A percentile compares a stretch with the other conserved stretches of the same genome.
Evolutionary conservation across 2,797 vertebrate species (phyloP).

Genomic region (Paedocypris micromegethes): DNA sequence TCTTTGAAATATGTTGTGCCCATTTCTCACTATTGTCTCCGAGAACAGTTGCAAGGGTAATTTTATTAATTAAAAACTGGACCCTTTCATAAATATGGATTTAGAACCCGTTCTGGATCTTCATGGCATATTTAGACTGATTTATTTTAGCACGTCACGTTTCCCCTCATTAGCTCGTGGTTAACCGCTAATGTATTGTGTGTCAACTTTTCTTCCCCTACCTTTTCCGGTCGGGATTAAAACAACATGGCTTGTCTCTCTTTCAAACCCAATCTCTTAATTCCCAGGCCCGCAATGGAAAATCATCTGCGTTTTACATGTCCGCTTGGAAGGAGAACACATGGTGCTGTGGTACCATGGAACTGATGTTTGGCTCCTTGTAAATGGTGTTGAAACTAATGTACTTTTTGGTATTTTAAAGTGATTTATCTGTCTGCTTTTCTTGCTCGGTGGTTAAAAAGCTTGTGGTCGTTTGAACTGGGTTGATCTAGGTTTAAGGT

Average conservation of each 20-base stretch:
- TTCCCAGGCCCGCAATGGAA: conserved; percentile 61
- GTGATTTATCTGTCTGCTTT: conserved; percentile 46
- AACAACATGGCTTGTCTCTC: conserved; percentile 64
- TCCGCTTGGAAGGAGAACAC: conserved; percentile 57
- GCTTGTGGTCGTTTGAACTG: conserved; percentile 43
- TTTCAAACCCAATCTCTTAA: conserved; percentile 54
- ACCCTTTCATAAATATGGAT: no score
- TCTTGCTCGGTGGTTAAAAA: conserved; percentile 22
- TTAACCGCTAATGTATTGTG: conserved; percentile 72
- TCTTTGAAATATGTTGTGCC: no score
- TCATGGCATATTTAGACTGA: conserved; percentile 61
- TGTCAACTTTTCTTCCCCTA: conserved; percentile 58
- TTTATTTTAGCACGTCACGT: conserved; percentile 69
- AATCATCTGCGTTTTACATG: conserved; percentile 58
- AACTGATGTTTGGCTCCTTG: conserved; percentile 54
- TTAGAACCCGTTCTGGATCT: conserved; percentile 21
- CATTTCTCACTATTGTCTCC: no score
- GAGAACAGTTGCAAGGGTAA: no score
- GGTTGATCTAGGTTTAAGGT: conserved; percentile 45
- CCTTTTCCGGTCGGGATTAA: conserved; percentile 58
- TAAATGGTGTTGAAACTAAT: conserved; percentile 56
- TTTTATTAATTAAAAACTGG: no score
- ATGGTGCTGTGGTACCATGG: conserved; percentile 53
- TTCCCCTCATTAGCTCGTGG: conserved; percentile 73
- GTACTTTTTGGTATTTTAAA: conserved; percentile 51